Evolutionary conservation across 2,888 invertebrate genomes (phyloP).

Genomic region (Hofmannophila pseudospretella): DNA sequence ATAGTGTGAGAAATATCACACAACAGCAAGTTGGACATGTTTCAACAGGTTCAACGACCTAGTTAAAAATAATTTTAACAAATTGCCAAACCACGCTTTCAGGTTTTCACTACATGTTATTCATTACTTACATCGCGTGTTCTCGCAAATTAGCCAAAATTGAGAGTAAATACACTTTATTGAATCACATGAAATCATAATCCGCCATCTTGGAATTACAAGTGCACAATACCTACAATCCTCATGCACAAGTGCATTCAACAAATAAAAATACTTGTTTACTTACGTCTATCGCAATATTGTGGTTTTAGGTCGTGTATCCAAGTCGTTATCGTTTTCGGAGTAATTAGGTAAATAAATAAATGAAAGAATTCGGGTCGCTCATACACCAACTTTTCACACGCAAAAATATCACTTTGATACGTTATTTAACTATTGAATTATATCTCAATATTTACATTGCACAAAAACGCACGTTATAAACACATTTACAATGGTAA

Average conservation of each 20-base stretch:
- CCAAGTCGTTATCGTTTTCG: conserved; percentile 21
- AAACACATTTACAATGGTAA: conserved; percentile 32
- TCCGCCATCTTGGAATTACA: conserved; percentile 60
- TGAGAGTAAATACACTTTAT: conserved; percentile 10
- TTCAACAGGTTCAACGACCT: conserved; percentile 56
- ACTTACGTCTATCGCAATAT: conserved; percentile 47
- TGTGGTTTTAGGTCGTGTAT: conserved; percentile 15
- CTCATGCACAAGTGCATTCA: conserved; percentile 16
- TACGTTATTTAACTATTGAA: conserved; percentile 14
- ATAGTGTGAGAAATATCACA: neutral
- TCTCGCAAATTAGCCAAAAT: neutral
- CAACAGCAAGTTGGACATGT: conserved; percentile 34
- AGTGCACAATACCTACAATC: conserved; percentile 21
- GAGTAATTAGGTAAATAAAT: conserved; percentile 12
- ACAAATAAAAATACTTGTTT: conserved; percentile 15
- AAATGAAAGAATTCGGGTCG: conserved; percentile 7
- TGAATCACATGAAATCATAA: conserved; percentile 26
- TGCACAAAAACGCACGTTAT: conserved; percentile 20
- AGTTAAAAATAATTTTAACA: conserved; percentile 1
- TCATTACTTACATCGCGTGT: neutral
- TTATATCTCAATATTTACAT: conserved; percentile 21
- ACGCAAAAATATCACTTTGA: conserved; percentile 7
- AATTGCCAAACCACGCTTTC: neutral
- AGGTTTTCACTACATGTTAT: neutral
- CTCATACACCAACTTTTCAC: conserved; percentile 4